These are phyloP conservation scores for Athalia rosae DNA, from an alignment of 2,888 invertebrate species.

Conservation along the genomic window DNA sequence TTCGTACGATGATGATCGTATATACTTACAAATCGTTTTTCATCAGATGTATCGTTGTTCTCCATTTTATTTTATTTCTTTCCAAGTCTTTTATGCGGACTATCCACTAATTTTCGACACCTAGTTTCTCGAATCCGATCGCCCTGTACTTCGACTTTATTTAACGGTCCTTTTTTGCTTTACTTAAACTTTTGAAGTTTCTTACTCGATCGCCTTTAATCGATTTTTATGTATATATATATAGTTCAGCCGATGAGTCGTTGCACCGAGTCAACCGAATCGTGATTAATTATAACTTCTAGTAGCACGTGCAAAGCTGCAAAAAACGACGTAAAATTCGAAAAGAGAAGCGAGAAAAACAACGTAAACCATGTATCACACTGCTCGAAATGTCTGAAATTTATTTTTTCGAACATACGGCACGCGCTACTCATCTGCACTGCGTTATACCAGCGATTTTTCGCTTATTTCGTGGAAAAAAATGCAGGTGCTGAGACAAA, in stretches of 20 bases:
- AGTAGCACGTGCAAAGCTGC: background rate
- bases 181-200: slow-evolving; percentile 13
- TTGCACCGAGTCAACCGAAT: slow-evolving; percentile 11
- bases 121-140: background rate
- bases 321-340: background rate
- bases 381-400: too few species aligned
- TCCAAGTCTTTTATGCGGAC: too few species aligned
- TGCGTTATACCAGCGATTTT: too few species aligned
- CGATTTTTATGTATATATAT: slow-evolving; percentile 18
- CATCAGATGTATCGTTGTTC: too few species aligned
- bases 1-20: background rate
- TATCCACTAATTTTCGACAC: too few species aligned
- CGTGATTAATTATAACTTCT: slow-evolving; percentile 36
- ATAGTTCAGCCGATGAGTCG: too few species aligned
- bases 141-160: background rate
- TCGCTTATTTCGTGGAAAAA: too few species aligned
- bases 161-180: slow-evolving; percentile 10
- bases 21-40: too few species aligned
- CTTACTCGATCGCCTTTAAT: slow-evolving; percentile 25
- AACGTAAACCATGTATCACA: background rate
- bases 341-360: slow-evolving; percentile 5
- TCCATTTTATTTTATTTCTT: too few species aligned
- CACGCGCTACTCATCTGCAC: too few species aligned
- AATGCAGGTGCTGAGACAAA: too few species aligned
- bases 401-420: too few species aligned